Base-by-base conservation (phyloP, 23 tunicate genomes). In the Halocynthia aurantium region DNA sequence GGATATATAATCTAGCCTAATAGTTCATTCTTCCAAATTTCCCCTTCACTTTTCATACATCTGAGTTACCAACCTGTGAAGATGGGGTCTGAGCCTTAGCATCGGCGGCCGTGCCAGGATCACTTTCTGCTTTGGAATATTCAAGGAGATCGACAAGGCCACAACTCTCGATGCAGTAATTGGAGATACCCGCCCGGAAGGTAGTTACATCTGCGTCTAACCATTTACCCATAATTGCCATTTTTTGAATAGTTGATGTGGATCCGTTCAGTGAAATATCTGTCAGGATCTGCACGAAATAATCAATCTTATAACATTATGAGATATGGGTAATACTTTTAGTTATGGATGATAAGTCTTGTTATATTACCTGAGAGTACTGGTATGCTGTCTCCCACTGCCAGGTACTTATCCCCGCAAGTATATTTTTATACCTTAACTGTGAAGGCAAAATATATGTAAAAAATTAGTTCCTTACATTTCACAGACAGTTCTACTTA, bases 221-320 rank as follows among this genome's bases (percentile, higher is more conserved):
- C 98, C 98, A 92, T 69, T 92, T 92, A 51, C 98, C 98, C 72
- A 92, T 75, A 61, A 92, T 82, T 13, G 92, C 98, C 53, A 80
- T 17, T 76, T 92, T 92, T 69, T 85, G 90, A 7, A 86, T 73
- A 18, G 75, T 78, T 22, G 92, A 71, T 7, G 77, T 54, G 8
- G 78, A 60, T 5, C 87, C 87, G 51, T 80, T 57, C 5, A 92
- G 55, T 61, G 88, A 86, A 55, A 92, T 82, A 52, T 92, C 98
- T 8, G 91, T 65, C 52, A 92, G 54, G 8, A 92, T 64, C 53
- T 31, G 44, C 44, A 31, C 1, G 4, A 31, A 31, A 31, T 31
- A 31, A 31, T 31, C 44, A 31, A 31, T 31, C 44, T 31, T 4
- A 31, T 31, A 31, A 31, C 1, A 31, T 0, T 31, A 31, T 31